Conservation (phyloP, 2,888 invertebrate genomes). For the Tenthredo livida region DNA sequence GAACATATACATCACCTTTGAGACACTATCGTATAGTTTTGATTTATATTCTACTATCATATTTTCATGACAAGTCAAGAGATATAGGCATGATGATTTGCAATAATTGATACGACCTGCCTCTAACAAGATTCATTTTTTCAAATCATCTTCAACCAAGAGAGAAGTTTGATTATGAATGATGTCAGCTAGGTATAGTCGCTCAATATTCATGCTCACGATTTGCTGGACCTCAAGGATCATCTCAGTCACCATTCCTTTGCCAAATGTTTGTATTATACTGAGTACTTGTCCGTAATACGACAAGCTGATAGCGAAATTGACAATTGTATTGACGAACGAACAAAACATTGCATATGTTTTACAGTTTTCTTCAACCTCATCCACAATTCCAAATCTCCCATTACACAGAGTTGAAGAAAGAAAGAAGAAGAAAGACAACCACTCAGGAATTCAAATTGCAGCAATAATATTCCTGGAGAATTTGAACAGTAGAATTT, state of each 20-base stretch:
- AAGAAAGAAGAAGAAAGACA: not conserved
- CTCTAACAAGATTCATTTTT: not conserved
- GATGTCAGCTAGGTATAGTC: not conserved
- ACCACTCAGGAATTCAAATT: not conserved
- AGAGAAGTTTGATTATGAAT: not conserved
- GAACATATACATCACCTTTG: slow-evolving; percentile 5
- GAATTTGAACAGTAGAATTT: not conserved
- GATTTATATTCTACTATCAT: not conserved
- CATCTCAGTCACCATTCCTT: not conserved
- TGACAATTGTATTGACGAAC: not conserved
- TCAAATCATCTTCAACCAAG: not conserved
- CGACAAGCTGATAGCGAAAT: not conserved
- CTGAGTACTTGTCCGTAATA: not conserved
- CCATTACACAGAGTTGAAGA: not conserved
- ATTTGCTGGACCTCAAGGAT: not conserved
- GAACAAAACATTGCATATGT: no score
- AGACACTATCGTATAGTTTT: not conserved
- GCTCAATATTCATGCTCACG: not conserved
- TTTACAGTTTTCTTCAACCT: no score
- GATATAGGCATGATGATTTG: not conserved
- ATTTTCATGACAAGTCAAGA: no score
- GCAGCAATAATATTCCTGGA: not conserved
- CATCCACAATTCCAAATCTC: not conserved
- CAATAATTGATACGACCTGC: not conserved
- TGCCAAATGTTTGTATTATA: not conserved